These are phyloP conservation scores for zebrafish (Danio rerio) DNA, from an alignment of 2,113 vertebrate genomes.

Conservation along the genomic window GRCz12tu NC_133180.1:54250501-54251000, in stretches of 20 bases:
- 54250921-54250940: conserved; percentile 34
- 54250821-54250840: conserved; percentile 37
- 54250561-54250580: conserved; percentile 53
- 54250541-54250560: conserved; percentile 75
- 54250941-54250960: conserved; percentile 48
- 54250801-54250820: conserved; percentile 46
- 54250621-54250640: conserved; percentile 52
- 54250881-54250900: conserved; percentile 60
- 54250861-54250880: conserved; percentile 59
- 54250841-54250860: conserved; percentile 41
- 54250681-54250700: conserved; percentile 64
- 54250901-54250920: conserved; percentile 50
- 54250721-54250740: conserved; percentile 52
- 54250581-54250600: conserved; percentile 35
- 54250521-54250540: conserved; percentile 58
- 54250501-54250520: conserved; percentile 52
- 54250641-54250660: conserved; percentile 58
- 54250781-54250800: conserved; percentile 48
- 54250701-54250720: conserved; percentile 60
- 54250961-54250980: conserved; percentile 56
- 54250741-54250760: conserved; percentile 46
- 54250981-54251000: conserved; percentile 11
- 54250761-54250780: conserved; percentile 39
- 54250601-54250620: conserved; percentile 52
- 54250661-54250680: conserved; percentile 63